Conservation (phyloP, 2,888 invertebrate species). For the Rhopalosiphum nymphaeae region DNA sequence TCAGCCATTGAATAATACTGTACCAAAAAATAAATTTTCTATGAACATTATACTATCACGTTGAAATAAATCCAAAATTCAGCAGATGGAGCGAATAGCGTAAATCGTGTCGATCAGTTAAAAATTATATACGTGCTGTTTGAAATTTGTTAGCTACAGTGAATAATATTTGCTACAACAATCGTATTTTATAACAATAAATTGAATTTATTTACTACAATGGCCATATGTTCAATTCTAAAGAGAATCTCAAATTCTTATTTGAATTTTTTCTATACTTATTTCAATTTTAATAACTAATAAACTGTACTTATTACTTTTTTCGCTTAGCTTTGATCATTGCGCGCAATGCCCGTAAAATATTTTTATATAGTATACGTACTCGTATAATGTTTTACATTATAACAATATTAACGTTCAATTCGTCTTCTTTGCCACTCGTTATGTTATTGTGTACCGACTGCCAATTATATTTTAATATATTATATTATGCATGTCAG, state of each 20-base stretch:
- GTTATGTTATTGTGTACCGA: neutral
- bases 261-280: neutral
- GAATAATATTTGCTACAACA: neutral
- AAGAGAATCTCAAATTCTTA: neutral
- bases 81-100: neutral
- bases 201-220: neutral
- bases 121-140: neutral
- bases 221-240: neutral
- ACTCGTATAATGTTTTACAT: too few species aligned
- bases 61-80: neutral
- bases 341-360: neutral
- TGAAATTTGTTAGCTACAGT: neutral
- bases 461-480: neutral
- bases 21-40: neutral
- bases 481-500: neutral
- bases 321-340: neutral
- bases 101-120: neutral
- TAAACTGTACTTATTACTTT: neutral
- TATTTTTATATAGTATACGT: neutral
- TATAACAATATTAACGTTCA: neutral
- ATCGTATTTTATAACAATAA: neutral
- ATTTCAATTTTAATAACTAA: neutral
- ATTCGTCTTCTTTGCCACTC: neutral
- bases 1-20: neutral
- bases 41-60: neutral